phyloP scores from a whole-genome alignment of 2,113 vertebrate species.

The Conger conger region DNA sequence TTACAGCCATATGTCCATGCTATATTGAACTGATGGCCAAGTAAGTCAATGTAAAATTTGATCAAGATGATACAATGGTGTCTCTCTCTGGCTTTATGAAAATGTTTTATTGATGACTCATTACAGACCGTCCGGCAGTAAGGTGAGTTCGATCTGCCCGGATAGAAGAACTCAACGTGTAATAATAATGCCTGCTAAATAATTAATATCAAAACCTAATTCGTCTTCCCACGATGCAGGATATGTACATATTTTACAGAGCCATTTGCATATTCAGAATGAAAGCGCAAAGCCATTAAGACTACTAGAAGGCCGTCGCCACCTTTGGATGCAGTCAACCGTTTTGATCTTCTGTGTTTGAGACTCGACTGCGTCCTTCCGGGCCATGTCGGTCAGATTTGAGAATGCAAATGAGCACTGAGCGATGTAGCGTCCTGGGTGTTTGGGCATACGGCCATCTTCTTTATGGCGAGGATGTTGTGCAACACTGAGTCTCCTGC shows the following conservation, averaged over 20 bases:
- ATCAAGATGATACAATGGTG: slow-evolving; percentile 58
- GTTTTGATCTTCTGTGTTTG: slow-evolving; percentile 4
- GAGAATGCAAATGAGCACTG: slow-evolving; percentile 16
- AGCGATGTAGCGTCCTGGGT: slow-evolving; percentile 22
- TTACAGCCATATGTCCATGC: slow-evolving; percentile 57
- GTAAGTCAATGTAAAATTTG: slow-evolving; percentile 66
- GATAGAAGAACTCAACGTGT: slow-evolving; percentile 71
- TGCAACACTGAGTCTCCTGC: slow-evolving; percentile 51
- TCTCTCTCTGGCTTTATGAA: slow-evolving; percentile 71
- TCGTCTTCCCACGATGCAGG: slow-evolving; percentile 60
- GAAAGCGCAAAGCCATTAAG: slow-evolving; percentile 72
- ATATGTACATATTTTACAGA: slow-evolving; percentile 75
- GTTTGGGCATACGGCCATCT: slow-evolving; percentile 56
- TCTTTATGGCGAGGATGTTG: slow-evolving; percentile 35
- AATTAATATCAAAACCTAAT: slow-evolving; percentile 74
- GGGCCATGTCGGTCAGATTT: not conserved
- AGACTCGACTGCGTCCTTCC: not conserved
- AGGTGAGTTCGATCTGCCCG: slow-evolving; percentile 68
- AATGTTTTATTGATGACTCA: slow-evolving; percentile 79
- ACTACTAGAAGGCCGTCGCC: slow-evolving; percentile 33
- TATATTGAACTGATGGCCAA: slow-evolving; percentile 67
- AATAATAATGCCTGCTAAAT: slow-evolving; percentile 76
- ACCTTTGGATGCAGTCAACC: slow-evolving; percentile 34
- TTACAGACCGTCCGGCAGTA: slow-evolving; percentile 66
- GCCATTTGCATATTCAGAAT: slow-evolving; percentile 76